Base-by-base conservation (phyloP, 2,797 vertebrate species). In the Oceanodroma leucorhoa region DNA sequence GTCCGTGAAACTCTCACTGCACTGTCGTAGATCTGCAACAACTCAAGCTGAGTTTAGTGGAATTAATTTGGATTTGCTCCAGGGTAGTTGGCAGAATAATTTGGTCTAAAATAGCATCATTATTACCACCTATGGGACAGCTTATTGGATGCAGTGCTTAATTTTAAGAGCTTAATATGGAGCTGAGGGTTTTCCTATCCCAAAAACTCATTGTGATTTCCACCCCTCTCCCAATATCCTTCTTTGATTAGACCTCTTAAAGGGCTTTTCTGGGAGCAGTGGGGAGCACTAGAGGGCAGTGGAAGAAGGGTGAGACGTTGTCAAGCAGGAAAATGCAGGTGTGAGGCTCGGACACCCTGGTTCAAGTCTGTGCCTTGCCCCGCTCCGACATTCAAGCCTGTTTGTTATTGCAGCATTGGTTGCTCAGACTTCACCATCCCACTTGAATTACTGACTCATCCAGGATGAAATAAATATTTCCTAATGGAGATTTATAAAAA, bases 11-110 rank as follows among this genome's bases (percentile, higher is more conserved):
- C 22, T 23, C 48, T 41, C 66, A 12, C 51, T 77, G 69, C 34
- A 7, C 57, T 29, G 21, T 27, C 14, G 1, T 29, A 40, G 66
- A 36, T 53, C 77, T 46, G 29, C 77, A 57, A 32, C 48, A 80
- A 38, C 83, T 92, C 91, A 84, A 82, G 90, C 83, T 87, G 90
- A 45, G 88, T 80, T 91, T 21, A 67, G 53, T 85, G 93, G 45
- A 93, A 93, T 95, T 97, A 84, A 81, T 70, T 66, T 96, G 93
- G 81, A 51, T 66, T 77, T 77, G 30, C 64, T 94, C 53, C 95
- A 96, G 84, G 60, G 67, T 12, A 24, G 67, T 14, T 92, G 93
- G 96, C 94, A 95, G 81, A 79, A 78, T 87, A 77, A 71, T n/a
- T 79, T 76, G 27, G n/a, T 89, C 64, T 70, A 71, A 95, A 93